phyloP scores from a whole-genome alignment of 2,888 invertebrate species.

The Cheilosia vernalis region DNA sequence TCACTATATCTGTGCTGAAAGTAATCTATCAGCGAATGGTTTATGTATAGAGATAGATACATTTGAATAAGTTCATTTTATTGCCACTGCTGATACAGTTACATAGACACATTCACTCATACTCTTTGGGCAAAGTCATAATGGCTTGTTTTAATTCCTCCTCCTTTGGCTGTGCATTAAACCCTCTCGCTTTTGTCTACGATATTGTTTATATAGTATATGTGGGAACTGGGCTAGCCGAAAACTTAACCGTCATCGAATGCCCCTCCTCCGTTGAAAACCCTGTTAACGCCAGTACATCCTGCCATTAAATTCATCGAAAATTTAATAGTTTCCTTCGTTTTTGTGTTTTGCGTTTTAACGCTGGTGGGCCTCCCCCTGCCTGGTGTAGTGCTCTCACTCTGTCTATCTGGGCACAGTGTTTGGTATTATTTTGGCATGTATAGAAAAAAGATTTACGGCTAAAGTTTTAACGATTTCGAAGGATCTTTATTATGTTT shows the following conservation, averaged over 20 bases:
- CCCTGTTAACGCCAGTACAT: slow-evolving; percentile 70
- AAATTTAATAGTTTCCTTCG: slow-evolving; percentile 74
- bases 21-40: slow-evolving; percentile 59
- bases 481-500: slow-evolving; percentile 73
- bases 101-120: slow-evolving; percentile 17
- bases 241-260: slow-evolving; percentile 24
- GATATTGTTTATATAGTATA: slow-evolving; percentile 1
- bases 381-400: slow-evolving; percentile 12
- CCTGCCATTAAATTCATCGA: slow-evolving; percentile 74
- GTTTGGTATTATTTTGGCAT: slow-evolving; percentile 73
- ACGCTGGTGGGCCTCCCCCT: slow-evolving; percentile 34
- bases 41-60: slow-evolving; percentile 44
- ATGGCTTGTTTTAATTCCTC: slow-evolving; percentile 69
- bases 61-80: slow-evolving; percentile 74
- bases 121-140: slow-evolving; percentile 35
- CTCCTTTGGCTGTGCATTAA: slow-evolving; percentile 30
- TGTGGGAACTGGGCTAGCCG: slow-evolving; percentile 34
- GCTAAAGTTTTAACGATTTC: slow-evolving; percentile 75
- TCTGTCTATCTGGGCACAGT: slow-evolving; percentile 33
- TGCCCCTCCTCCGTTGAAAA: slow-evolving; percentile 3
- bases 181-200: slow-evolving; percentile 47
- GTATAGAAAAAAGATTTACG: slow-evolving; percentile 75
- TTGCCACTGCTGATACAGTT: slow-evolving; percentile 66
- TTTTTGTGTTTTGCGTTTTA: slow-evolving; percentile 73
- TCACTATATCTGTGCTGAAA: slow-evolving; percentile 31